Percentiles rank a stretch among this genome's conserved stretches.
phyloP scores from a whole-genome alignment of 2,113 vertebrate species.

The Nothocercus nigrocapillus region DNA sequence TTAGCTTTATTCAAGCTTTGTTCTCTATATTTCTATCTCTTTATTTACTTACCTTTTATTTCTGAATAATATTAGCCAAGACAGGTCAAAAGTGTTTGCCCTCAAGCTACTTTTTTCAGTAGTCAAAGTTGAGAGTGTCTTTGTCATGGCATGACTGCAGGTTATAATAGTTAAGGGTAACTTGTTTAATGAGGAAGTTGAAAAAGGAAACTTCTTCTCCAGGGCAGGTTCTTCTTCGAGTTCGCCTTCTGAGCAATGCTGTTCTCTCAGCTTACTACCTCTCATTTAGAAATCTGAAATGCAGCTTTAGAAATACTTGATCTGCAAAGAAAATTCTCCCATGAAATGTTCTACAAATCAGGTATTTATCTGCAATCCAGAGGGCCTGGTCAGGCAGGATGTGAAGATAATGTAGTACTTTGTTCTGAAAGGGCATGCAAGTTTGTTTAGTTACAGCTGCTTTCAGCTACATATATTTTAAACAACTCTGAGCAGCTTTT shows the following conservation, averaged over 20 bases:
- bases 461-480: neutral
- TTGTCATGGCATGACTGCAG: neutral
- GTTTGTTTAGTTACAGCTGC: neutral
- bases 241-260: accelerated
- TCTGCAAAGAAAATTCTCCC: conserved; percentile 6
- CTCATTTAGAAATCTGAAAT: neutral
- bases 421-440: conserved; percentile 41
- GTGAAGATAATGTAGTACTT: conserved; percentile 35
- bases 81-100: neutral
- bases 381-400: conserved; percentile 4
- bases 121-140: neutral
- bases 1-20: neutral
- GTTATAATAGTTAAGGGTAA: neutral
- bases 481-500: neutral
- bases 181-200: neutral
- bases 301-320: neutral
- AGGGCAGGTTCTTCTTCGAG: neutral
- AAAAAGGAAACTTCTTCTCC: neutral
- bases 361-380: conserved; percentile 23
- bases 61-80: neutral
- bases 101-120: neutral
- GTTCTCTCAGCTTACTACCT: neutral
- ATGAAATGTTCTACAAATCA: neutral
- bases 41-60: neutral
- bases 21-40: neutral